Conservation (phyloP, 2,797 vertebrate species). For the Gymnothorax javanicus region DNA sequence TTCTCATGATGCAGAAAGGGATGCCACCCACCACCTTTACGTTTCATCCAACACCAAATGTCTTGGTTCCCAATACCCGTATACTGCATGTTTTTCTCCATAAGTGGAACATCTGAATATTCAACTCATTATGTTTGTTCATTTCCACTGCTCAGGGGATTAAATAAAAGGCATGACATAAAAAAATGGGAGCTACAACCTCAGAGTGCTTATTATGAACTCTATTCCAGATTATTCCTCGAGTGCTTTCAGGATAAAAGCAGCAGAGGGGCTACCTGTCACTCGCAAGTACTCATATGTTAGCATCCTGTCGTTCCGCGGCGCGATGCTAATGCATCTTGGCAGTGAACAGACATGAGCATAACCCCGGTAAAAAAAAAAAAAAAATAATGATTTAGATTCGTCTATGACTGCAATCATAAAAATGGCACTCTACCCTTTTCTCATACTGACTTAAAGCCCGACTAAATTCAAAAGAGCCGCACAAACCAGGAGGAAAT, state of each 20-base stretch:
- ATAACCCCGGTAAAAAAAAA: neutral
- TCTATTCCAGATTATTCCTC: slow-evolving; percentile 50
- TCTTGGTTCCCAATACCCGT: neutral
- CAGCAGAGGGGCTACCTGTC: slow-evolving; percentile 43
- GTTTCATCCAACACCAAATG: neutral
- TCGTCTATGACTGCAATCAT: slow-evolving; percentile 8
- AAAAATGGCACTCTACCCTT: neutral
- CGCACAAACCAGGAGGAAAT: slow-evolving; percentile 5
- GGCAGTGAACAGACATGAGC: slow-evolving; percentile 24
- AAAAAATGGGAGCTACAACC: slow-evolving; percentile 47
- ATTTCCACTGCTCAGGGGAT: slow-evolving; percentile 24
- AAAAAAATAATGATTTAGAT: neutral
- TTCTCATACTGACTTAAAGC: slow-evolving; percentile 30
- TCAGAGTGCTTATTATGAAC: slow-evolving; percentile 50
- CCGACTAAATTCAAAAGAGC: slow-evolving; percentile 28
- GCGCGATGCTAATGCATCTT: slow-evolving; percentile 27
- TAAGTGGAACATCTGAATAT: neutral
- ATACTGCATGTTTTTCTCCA: neutral
- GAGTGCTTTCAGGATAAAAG: slow-evolving; percentile 52
- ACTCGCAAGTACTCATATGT: slow-evolving; percentile 34
- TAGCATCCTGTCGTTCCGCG: slow-evolving; percentile 33
- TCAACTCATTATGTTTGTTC: neutral
- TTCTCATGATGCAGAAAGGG: too few species aligned
- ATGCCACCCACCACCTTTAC: neutral
- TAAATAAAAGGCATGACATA: slow-evolving; percentile 54